Conservation (phyloP, 2,888 invertebrate genomes). For the Lysandra coridon region DNA sequence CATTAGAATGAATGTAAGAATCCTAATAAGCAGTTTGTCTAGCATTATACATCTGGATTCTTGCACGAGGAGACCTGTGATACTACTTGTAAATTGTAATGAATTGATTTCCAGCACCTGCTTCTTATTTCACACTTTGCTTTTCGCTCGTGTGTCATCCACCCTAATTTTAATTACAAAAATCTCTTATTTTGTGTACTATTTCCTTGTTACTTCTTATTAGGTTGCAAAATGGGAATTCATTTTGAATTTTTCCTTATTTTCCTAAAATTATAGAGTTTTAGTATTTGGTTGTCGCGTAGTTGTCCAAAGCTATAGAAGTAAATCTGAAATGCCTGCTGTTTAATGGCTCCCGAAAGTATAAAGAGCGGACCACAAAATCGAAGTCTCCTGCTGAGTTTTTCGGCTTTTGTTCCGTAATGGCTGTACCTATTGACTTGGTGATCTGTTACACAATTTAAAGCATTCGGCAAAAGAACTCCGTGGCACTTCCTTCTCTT, state of each 20-base stretch:
- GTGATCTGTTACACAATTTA: slow-evolving; percentile 11
- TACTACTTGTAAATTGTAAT: slow-evolving; percentile 17
- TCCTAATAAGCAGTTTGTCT: background rate
- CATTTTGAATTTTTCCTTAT: background rate
- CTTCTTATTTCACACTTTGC: slow-evolving; percentile 11
- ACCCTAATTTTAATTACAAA: too few species aligned
- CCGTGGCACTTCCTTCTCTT: slow-evolving; percentile 6
- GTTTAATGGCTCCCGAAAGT: slow-evolving; percentile 7
- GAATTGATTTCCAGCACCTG: slow-evolving; percentile 31
- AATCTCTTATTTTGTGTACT: too few species aligned
- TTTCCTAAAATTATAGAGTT: background rate
- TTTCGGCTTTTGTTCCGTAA: slow-evolving; percentile 9
- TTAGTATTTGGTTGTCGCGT: background rate
- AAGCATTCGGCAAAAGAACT: slow-evolving; percentile 5
- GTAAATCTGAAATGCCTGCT: background rate
- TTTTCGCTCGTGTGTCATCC: background rate
- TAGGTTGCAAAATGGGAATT: background rate
- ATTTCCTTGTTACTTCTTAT: background rate
- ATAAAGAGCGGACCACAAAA: slow-evolving; percentile 6
- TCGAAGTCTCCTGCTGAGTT: slow-evolving; percentile 11
- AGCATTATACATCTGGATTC: slow-evolving; percentile 16
- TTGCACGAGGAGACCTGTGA: background rate
- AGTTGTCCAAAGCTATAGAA: background rate
- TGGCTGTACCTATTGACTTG: slow-evolving; percentile 7
- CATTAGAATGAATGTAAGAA: background rate